These are phyloP conservation scores for Carpatolechia fugitivella DNA, from an alignment of 2,888 invertebrate species.

Conservation along the genomic window DNA sequence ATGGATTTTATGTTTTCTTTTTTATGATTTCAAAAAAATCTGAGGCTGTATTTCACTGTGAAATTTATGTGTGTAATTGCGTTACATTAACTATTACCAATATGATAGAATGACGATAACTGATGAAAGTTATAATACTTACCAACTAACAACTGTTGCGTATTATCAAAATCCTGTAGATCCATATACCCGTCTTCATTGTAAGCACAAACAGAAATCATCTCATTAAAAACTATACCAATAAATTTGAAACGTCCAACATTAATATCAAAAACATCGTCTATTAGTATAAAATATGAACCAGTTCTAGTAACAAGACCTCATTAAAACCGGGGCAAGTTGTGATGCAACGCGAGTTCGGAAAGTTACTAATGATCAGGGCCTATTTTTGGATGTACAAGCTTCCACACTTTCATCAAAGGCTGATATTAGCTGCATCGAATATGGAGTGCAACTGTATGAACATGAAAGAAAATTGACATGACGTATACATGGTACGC, in stretches of 20 bases:
- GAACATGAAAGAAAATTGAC: conserved; percentile 7
- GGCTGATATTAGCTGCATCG: conserved; percentile 3
- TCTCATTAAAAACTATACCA: conserved; percentile 1
- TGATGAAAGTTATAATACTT: conserved; percentile 29
- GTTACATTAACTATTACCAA: neutral
- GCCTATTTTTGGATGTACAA: conserved; percentile 1
- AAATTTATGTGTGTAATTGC: no score
- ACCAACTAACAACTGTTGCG: conserved; percentile 54
- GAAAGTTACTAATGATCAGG: conserved; percentile 8
- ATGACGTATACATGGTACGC: neutral
- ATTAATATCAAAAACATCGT: neutral
- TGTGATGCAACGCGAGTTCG: conserved; percentile 1
- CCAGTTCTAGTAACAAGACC: conserved; percentile 9
- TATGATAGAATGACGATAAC: neutral
- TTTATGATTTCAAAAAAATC: neutral
- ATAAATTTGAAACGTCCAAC: conserved; percentile 1
- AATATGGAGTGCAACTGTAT: neutral
- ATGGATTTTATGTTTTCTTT: neutral
- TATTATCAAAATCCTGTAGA: conserved; percentile 48
- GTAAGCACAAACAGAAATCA: conserved; percentile 41
- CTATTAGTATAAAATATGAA: conserved; percentile 12
- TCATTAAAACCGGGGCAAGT: conserved; percentile 7
- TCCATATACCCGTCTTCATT: conserved; percentile 54
- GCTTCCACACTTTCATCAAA: conserved; percentile 8
- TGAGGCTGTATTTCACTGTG: no score